These are phyloP conservation scores for Coturnix japonica DNA, from an alignment of 2,113 vertebrate genomes.

Conservation along the genomic window DNA sequence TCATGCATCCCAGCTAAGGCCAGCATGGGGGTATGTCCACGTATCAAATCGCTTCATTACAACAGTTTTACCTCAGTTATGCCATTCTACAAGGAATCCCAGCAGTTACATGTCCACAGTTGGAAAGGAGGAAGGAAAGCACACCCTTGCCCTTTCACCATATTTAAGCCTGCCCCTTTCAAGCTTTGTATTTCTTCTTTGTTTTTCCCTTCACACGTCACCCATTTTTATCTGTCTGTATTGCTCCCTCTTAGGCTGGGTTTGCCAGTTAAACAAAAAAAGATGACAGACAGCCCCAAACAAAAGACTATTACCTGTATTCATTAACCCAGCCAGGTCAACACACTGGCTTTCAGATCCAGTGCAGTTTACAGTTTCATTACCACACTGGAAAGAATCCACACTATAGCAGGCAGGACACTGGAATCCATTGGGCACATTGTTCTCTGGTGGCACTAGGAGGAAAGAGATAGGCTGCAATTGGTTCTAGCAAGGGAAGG, in stretches of 20 bases:
- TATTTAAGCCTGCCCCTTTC: neutral
- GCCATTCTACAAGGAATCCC: neutral
- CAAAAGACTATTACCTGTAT: slow-evolving; percentile 17
- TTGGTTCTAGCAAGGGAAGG: fast-evolving
- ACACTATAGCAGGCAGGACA: slow-evolving; percentile 40
- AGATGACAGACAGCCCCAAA: neutral
- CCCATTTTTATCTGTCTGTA: neutral
- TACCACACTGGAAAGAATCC: slow-evolving; percentile 9
- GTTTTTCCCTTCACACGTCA: neutral
- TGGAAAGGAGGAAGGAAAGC: neutral
- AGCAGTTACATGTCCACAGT: neutral
- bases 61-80: neutral
- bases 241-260: neutral
- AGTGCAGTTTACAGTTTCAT: neutral
- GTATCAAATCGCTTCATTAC: neutral
- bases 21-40: fast-evolving
- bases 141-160: fast-evolving
- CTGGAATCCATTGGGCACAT: slow-evolving; percentile 8
- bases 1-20: neutral
- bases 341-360: slow-evolving; percentile 36
- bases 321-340: slow-evolving; percentile 53
- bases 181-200: neutral
- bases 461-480: neutral
- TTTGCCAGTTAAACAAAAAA: neutral
- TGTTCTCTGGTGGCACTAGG: slow-evolving; percentile 39